A percentile compares a stretch with the other conserved stretches of the same genome.
Evolutionary conservation across 2,888 invertebrate genomes (phyloP).

Genomic region (Megamerina dolium): DNA sequence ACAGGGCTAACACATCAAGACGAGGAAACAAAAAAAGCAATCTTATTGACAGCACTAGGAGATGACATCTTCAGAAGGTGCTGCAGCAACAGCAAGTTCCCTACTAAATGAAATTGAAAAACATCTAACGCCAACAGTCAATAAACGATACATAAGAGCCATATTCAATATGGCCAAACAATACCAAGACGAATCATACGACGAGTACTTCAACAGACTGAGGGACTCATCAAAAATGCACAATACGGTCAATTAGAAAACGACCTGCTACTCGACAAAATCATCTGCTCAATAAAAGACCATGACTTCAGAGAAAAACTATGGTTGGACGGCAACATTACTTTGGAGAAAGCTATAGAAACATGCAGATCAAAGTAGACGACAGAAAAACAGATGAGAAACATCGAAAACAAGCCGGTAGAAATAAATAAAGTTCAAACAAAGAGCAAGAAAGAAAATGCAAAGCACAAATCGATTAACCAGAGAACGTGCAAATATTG

Average conservation of each 20-base stretch:
- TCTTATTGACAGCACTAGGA: constrained; percentile 1
- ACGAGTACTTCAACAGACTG: constrained; percentile 3
- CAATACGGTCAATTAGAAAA: background rate
- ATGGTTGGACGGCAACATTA: background rate
- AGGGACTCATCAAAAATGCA: constrained; percentile 3
- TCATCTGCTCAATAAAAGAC: background rate
- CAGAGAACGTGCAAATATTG: background rate
- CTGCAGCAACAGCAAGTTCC: background rate
- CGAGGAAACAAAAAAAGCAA: constrained; percentile 2
- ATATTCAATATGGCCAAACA: constrained; percentile 3
- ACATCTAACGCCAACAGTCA: constrained; percentile 3
- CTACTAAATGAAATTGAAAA: constrained; percentile 1
- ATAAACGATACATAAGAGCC: background rate
- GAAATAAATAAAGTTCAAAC: background rate
- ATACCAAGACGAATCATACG: constrained; percentile 2
- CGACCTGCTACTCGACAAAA: background rate
- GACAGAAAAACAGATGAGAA: background rate
- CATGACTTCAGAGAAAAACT: background rate
- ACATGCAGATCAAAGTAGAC: background rate
- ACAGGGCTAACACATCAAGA: constrained; percentile 21
- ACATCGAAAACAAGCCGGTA: background rate
- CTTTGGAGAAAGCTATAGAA: background rate
- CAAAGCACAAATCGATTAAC: too few species aligned
- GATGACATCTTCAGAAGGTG: constrained; percentile 1
- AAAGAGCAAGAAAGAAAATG: background rate